Evolutionary conservation across 2,888 invertebrate genomes (phyloP).

Genomic region (Calliopum simillimum): DNA sequence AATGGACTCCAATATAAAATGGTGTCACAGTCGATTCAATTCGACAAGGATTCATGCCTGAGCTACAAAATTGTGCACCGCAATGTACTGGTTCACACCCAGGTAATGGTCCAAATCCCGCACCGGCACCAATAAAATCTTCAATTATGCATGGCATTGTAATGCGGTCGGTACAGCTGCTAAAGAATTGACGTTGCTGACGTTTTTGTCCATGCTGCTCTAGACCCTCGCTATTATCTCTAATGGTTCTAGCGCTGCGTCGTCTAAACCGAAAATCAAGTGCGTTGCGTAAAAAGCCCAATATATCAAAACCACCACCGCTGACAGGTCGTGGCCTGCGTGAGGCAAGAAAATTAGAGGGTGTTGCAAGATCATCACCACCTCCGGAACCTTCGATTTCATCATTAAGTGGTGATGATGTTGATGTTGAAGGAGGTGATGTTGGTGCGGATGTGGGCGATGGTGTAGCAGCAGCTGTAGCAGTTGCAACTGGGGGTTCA

Average conservation of each 20-base stretch:
- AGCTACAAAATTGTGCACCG: constrained; percentile 78
- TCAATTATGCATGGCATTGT: constrained; percentile 87
- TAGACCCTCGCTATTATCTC: not conserved
- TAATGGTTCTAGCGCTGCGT: constrained; percentile 20
- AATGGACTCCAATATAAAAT: constrained; percentile 82
- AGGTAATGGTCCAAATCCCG: constrained; percentile 58
- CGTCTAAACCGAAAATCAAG: constrained; percentile 53
- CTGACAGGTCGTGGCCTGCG: constrained; percentile 57
- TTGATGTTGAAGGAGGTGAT: constrained; percentile 3
- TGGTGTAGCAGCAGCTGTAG: constrained; percentile 26
- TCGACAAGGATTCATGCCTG: constrained; percentile 67
- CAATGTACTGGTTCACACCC: constrained; percentile 84
- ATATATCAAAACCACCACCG: constrained; percentile 63
- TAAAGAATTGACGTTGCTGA: constrained; percentile 55
- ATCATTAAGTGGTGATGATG: constrained; percentile 53
- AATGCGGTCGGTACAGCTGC: constrained; percentile 76
- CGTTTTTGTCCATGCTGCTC: constrained; percentile 10
- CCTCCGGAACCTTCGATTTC: constrained; percentile 72
- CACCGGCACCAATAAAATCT: constrained; percentile 78
- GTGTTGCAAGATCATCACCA: constrained; percentile 50
- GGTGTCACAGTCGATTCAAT: constrained; percentile 83
- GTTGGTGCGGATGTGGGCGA: constrained; percentile 12
- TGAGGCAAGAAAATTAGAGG: constrained; percentile 49
- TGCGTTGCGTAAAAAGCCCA: constrained; percentile 62
- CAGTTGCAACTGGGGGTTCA: constrained; percentile 8